Conservation (phyloP, 2,888 invertebrate genomes). For the Caenorhabditis uteleia region DNA sequence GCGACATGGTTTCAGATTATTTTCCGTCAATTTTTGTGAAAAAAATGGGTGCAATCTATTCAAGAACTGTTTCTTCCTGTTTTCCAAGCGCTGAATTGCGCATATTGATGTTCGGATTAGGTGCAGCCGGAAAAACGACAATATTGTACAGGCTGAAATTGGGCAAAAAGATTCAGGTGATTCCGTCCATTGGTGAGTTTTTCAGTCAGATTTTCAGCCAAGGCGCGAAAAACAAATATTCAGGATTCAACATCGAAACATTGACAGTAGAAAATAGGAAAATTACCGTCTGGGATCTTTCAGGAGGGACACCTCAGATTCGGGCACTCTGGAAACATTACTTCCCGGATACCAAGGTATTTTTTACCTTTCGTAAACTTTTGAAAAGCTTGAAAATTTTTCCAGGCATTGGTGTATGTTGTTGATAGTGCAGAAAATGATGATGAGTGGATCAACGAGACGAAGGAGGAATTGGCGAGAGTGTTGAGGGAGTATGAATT, state of each 20-base stretch:
- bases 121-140: slow-evolving; percentile 44
- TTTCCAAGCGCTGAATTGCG: slow-evolving; percentile 34
- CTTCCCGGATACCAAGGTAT: slow-evolving; percentile 77
- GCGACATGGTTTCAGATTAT: background rate
- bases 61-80: slow-evolving; percentile 14
- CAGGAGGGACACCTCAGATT: slow-evolving; percentile 97
- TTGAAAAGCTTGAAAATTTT: background rate
- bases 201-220: no score
- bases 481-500: slow-evolving; percentile 21
- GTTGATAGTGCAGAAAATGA: slow-evolving; percentile 33
- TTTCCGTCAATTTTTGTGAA: background rate
- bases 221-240: no score
- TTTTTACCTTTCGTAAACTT: background rate
- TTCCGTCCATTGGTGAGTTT: slow-evolving; percentile 39
- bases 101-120: slow-evolving; percentile 39
- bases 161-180: slow-evolving; percentile 29
- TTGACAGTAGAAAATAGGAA: slow-evolving; percentile 98
- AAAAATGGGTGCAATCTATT: slow-evolving; percentile 28
- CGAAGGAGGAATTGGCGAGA: slow-evolving; percentile 18
- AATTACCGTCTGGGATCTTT: slow-evolving; percentile 98
- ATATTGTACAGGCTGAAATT: slow-evolving; percentile 45
- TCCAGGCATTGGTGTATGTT: slow-evolving; percentile 37
- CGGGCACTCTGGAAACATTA: slow-evolving; percentile 97
- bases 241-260: slow-evolving; percentile 96
- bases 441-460: slow-evolving; percentile 14